A percentile compares a stretch with the other conserved stretches of the same genome.
Evolutionary conservation across 2,797 vertebrate species (phyloP).

Genomic region (Cynopterus sphinx): DNA sequence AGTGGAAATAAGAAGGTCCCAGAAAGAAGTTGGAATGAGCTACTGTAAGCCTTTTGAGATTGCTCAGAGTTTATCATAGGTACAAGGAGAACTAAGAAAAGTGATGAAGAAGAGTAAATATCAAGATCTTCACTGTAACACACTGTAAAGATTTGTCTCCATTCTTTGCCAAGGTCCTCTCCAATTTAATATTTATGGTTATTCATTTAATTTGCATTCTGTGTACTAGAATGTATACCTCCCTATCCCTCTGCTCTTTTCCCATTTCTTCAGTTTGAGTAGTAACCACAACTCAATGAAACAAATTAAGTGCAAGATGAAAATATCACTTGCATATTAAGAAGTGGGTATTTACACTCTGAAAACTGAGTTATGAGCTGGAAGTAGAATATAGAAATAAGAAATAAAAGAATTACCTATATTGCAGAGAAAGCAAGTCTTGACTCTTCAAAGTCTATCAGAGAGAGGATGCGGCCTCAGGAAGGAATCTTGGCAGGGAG

Average conservation of each 20-base stretch:
- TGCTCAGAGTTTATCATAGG: not conserved
- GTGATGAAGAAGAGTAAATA: not conserved
- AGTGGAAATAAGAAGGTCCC: accelerated
- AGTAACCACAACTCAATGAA: not conserved
- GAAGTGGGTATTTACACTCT: not conserved
- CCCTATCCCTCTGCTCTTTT: not conserved
- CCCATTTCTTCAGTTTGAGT: not conserved
- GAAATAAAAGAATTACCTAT: not conserved
- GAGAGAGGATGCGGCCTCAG: accelerated
- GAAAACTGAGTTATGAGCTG: not conserved
- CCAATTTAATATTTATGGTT: not conserved
- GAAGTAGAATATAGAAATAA: not conserved
- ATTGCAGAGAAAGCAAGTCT: not conserved
- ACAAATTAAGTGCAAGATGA: not conserved
- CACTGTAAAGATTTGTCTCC: not conserved
- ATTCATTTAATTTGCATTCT: not conserved
- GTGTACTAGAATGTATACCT: not conserved
- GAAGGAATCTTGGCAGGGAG: not conserved
- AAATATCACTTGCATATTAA: not conserved
- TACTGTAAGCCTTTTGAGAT: not conserved
- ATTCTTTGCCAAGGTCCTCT: not conserved
- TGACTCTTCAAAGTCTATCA: not conserved
- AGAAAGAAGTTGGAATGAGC: not conserved
- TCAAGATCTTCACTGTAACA: not conserved
- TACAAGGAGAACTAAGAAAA: not conserved